Conservation (phyloP, 2,797 vertebrate genomes). For the Characodon lateralis region DNA sequence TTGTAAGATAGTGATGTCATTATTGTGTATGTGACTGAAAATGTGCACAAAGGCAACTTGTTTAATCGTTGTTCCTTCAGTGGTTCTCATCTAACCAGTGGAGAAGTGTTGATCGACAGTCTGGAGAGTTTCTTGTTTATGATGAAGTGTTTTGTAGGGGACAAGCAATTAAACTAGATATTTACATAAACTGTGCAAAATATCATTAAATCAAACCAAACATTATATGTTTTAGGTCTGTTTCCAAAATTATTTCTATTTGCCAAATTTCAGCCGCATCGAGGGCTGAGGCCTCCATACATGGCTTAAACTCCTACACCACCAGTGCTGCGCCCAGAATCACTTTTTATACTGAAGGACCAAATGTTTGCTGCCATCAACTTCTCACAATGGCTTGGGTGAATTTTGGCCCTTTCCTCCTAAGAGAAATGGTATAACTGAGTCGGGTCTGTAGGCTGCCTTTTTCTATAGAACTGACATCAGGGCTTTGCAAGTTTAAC, state of each 20-base stretch:
- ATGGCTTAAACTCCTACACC: no score
- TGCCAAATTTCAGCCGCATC: no score
- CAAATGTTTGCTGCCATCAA: neutral
- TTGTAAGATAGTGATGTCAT: conserved; percentile 52
- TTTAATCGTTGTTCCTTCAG: conserved; percentile 14
- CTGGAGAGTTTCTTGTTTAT: neutral
- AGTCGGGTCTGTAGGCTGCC: neutral
- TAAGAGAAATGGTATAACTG: neutral
- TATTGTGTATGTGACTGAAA: conserved; percentile 46
- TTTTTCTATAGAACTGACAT: neutral
- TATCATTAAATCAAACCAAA: neutral
- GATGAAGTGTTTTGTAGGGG: no score
- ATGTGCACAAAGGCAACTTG: conserved; percentile 15
- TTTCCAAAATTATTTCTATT: neutral
- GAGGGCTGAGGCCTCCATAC: no score
- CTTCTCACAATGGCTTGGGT: neutral
- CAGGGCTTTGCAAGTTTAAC: neutral
- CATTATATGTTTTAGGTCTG: neutral
- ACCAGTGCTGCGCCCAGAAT: no score
- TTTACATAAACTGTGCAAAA: neutral
- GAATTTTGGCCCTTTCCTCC: neutral
- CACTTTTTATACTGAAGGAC: neutral
- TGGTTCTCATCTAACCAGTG: neutral
- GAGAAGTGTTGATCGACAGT: neutral
- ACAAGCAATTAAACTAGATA: neutral